phyloP scores from a whole-genome alignment of 2,888 invertebrate species.

The Osmoderma eremita region DNA sequence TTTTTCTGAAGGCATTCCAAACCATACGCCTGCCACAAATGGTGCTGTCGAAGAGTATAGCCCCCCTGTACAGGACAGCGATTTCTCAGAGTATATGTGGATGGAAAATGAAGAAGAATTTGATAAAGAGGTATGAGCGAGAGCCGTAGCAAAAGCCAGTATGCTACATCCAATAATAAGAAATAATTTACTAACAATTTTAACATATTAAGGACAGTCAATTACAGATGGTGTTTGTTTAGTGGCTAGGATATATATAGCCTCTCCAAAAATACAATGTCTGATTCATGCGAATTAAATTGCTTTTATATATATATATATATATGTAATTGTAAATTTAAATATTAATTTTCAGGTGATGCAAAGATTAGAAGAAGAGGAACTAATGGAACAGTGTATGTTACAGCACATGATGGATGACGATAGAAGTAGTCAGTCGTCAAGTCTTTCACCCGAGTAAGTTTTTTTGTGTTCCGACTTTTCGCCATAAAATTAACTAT shows the following conservation, averaged over 20 bases:
- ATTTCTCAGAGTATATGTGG: slow-evolving; percentile 93
- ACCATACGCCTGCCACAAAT: slow-evolving; percentile 53
- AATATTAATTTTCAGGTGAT: slow-evolving; percentile 71
- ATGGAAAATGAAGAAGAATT: slow-evolving; percentile 95
- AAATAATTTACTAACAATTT: too few relatives aligned
- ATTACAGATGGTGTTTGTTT: slow-evolving; percentile 4
- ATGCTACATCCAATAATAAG: too few relatives aligned
- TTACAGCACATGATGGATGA: slow-evolving; percentile 74
- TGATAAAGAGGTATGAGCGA: slow-evolving; percentile 78
- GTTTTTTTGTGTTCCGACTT: slow-evolving; percentile 23
- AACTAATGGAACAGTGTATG: slow-evolving; percentile 87
- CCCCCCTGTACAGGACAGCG: slow-evolving; percentile 68
- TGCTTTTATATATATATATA: too few relatives aligned
- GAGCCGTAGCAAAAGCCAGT: too few relatives aligned
- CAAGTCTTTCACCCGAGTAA: slow-evolving; percentile 46
- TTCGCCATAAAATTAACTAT: neutral
- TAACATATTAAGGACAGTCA: too few relatives aligned
- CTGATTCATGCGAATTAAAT: slow-evolving; percentile 14
- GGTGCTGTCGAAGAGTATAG: slow-evolving; percentile 60
- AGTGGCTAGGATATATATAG: slow-evolving; percentile 13
- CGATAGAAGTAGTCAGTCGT: slow-evolving; percentile 61
- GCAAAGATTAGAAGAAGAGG: slow-evolving; percentile 87
- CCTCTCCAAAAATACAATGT: slow-evolving; percentile 24
- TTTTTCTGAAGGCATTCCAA: slow-evolving; percentile 43
- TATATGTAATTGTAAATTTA: too few relatives aligned